Percentiles rank a stretch among this genome's conserved stretches.
Conservation (phyloP, 2,797 vertebrate species). For the Pangasius larnaudii region DNA sequence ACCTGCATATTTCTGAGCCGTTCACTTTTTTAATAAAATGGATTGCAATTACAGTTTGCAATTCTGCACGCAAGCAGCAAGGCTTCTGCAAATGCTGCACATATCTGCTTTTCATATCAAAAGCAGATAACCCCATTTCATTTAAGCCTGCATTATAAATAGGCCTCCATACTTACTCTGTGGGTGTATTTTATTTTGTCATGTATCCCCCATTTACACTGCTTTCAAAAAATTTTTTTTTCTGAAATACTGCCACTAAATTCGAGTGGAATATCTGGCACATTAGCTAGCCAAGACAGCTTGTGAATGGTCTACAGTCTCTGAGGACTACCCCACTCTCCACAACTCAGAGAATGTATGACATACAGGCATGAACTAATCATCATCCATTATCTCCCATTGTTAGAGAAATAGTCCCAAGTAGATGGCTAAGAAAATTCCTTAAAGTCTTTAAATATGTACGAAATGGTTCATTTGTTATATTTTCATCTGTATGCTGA, state of each 20-base stretch:
- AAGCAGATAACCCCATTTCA: background rate
- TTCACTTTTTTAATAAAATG: constrained; percentile 12
- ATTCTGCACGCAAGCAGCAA: constrained; percentile 1
- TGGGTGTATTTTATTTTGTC: background rate
- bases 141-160: constrained; percentile 3
- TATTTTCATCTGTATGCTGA: background rate
- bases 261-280: background rate
- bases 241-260: background rate
- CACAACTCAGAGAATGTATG: background rate
- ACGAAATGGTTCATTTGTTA: background rate
- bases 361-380: background rate
- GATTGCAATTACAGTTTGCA: background rate
- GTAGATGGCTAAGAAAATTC: background rate
- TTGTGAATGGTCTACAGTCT: background rate
- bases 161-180: background rate
- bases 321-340: background rate
- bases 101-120: background rate
- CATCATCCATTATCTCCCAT: background rate
- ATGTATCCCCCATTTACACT: background rate
- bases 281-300: background rate
- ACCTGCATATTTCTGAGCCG: background rate
- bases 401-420: background rate
- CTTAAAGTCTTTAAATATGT: background rate
- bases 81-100: background rate
- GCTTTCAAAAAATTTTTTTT: background rate